A percentile compares a stretch with the other conserved stretches of the same genome.
These are phyloP conservation scores for Procambarus virginalis DNA, from an alignment of 1,140 invertebrate species.

Conservation along the genomic window DNA sequence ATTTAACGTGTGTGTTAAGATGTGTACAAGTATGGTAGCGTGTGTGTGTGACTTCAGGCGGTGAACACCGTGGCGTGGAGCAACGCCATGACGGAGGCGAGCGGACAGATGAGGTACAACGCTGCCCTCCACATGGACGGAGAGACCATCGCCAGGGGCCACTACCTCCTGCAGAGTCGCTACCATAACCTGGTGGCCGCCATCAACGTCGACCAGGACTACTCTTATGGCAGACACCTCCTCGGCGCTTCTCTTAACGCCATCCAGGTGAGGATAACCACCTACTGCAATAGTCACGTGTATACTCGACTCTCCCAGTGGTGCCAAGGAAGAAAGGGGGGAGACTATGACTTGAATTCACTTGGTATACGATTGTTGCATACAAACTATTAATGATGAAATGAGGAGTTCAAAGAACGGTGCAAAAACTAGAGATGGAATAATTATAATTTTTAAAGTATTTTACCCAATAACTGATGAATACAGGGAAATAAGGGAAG, in stretches of 20 bases:
- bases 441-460: no score
- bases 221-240: slow-evolving; percentile 29
- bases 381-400: no score
- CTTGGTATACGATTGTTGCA: no score
- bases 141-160: slow-evolving; percentile 33
- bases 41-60: slow-evolving; percentile 21
- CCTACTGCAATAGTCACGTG: no score
- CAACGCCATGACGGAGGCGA: slow-evolving; percentile 55
- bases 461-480: no score
- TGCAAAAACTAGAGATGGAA: no score
- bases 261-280: slow-evolving; percentile 12
- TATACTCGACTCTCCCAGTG: no score
- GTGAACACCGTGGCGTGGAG: slow-evolving; percentile 51
- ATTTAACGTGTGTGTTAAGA: no score
- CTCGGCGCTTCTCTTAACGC: slow-evolving; percentile 39
- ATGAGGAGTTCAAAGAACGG: no score
- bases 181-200: slow-evolving; percentile 36
- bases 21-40: no score
- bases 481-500: no score
- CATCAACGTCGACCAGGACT: slow-evolving; percentile 16
- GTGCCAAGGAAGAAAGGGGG: not conserved
- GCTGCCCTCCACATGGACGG: slow-evolving; percentile 48
- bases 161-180: slow-evolving; percentile 36
- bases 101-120: slow-evolving; percentile 40
- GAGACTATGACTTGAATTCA: no score